Conservation (phyloP, 2,888 invertebrate species). For the Margaritifera margaritifera region DNA sequence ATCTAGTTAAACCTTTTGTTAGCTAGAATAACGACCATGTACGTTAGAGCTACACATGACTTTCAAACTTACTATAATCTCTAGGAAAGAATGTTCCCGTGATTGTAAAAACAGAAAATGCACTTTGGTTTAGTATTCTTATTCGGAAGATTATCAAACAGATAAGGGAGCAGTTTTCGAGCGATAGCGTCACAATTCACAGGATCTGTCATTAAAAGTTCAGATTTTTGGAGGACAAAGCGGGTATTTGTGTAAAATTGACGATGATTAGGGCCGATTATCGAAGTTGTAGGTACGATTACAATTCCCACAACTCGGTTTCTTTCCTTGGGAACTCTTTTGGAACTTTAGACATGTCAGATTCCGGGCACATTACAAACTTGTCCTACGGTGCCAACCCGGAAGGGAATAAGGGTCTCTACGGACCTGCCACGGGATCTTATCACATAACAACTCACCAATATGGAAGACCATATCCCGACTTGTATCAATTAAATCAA, state of each 20-base stretch:
- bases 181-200: no score
- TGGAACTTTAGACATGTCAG: constrained; percentile 50
- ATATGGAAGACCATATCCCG: constrained; percentile 33
- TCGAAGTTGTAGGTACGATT: constrained; percentile 69
- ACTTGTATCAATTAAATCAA: constrained; percentile 45
- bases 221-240: not conserved
- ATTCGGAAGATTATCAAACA: no score
- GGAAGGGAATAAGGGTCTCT: constrained; percentile 45
- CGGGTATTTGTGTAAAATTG: not conserved
- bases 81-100: no score
- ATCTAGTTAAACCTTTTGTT: no score
- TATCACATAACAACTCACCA: constrained; percentile 33
- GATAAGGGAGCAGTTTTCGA: no score
- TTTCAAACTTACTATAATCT: no score
- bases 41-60: no score
- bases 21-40: no score
- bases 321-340: constrained; percentile 30
- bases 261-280: constrained; percentile 70
- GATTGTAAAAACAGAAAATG: no score
- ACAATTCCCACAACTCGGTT: constrained; percentile 22
- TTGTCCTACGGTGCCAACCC: constrained; percentile 53
- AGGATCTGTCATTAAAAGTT: no score
- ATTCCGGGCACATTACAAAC: constrained; percentile 61
- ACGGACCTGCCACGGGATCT: constrained; percentile 36
- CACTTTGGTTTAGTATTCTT: no score